A percentile compares a stretch with the other conserved stretches of the same genome.
Evolutionary conservation across 2,113 vertebrate genomes (phyloP).

Genomic region (Todiramphus saurophagus): DNA sequence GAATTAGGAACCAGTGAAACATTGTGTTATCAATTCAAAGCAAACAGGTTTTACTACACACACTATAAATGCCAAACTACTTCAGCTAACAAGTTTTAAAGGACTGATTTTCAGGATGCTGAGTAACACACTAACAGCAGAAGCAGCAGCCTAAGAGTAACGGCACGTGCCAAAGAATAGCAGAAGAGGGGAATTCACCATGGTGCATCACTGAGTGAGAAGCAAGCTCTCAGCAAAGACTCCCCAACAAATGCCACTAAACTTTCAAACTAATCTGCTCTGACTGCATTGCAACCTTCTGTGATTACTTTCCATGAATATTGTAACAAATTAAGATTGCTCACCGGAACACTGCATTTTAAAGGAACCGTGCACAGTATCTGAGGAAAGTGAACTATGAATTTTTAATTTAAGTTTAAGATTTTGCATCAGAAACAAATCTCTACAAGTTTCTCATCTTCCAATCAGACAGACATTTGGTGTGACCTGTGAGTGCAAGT

Average conservation of each 20-base stretch:
- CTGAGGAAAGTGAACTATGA: conserved; percentile 35
- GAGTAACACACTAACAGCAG: not conserved
- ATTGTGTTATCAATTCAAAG: not conserved
- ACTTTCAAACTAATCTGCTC: conserved; percentile 53
- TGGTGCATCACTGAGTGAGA: not conserved
- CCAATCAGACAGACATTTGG: not conserved
- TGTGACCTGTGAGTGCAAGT: not conserved
- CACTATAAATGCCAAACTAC: not conserved
- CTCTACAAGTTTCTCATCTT: not conserved
- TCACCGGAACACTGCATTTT: conserved; percentile 47
- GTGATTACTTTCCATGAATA: conserved; percentile 60
- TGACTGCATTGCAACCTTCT: conserved; percentile 38
- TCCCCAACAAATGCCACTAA: conserved; percentile 50
- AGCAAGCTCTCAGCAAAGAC: not conserved
- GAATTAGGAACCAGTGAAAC: not conserved
- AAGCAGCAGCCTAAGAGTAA: not conserved
- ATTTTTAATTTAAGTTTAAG: conserved; percentile 55
- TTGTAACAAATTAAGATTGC: conserved; percentile 51
- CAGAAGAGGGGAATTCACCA: not conserved
- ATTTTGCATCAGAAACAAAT: not conserved
- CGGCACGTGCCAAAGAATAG: not conserved
- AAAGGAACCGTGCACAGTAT: conserved; percentile 11
- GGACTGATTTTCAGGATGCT: not conserved
- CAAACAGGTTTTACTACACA: not conserved
- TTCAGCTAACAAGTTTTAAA: not conserved